Evolutionary conservation across 2,113 vertebrate genomes (phyloP).

Genomic region (Peromyscus polionotus): DNA sequence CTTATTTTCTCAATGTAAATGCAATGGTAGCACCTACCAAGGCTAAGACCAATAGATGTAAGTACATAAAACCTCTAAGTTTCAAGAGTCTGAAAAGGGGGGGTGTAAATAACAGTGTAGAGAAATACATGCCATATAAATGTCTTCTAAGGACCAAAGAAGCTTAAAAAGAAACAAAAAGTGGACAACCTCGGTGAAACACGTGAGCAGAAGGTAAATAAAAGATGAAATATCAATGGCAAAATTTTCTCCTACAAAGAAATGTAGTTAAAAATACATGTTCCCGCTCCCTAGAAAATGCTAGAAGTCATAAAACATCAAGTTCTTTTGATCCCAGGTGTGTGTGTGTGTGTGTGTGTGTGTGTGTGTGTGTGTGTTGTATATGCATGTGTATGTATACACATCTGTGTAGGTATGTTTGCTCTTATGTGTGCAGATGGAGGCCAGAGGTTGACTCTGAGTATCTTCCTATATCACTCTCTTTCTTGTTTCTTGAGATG

Average conservation of each 20-base stretch:
- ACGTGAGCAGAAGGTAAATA: neutral
- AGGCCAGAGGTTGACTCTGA: neutral
- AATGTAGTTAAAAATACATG: neutral
- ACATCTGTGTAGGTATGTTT: neutral
- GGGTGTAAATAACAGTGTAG: neutral
- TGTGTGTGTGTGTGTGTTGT: too few relatives aligned
- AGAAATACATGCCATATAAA: neutral
- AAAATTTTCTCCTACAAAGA: neutral
- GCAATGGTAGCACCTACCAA: constrained; percentile 10
- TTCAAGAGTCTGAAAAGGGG: neutral
- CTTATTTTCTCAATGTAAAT: constrained; percentile 28
- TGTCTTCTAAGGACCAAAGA: constrained; percentile 4
- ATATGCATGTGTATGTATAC: neutral
- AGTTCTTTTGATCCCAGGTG: neutral
- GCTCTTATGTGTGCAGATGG: neutral
- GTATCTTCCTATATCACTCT: neutral
- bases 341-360: neutral
- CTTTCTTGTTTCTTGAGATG: neutral
- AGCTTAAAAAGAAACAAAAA: constrained; percentile 20
- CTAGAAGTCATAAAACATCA: constrained; percentile 15
- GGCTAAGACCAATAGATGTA: neutral
- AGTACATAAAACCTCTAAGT: neutral
- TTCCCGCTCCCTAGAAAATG: neutral
- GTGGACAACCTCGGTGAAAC: neutral
- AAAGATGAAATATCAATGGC: constrained; percentile 12